These are phyloP conservation scores for Theretra japonica DNA, from an alignment of 2,888 invertebrate genomes.

Conservation along the genomic window DNA sequence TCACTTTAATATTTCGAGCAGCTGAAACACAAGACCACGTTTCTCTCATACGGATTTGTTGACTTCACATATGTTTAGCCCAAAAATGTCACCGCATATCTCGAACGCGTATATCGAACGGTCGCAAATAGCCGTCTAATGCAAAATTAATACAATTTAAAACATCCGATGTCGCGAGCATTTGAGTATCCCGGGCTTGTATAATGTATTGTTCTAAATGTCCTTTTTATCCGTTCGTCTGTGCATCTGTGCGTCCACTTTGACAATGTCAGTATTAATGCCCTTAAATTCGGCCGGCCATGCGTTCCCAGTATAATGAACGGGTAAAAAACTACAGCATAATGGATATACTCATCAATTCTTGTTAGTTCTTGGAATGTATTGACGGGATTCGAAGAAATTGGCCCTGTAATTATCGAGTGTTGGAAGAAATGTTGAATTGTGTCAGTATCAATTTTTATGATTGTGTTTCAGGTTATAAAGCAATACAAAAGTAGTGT, in stretches of 20 bases:
- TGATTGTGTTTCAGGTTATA: no score
- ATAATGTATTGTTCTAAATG: constrained; percentile 58
- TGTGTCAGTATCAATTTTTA: no score
- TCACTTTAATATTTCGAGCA: no score
- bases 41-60: not conserved
- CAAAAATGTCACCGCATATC: constrained; percentile 11
- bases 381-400: not conserved
- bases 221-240: constrained; percentile 57
- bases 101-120: constrained; percentile 36
- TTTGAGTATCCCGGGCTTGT: constrained; percentile 42
- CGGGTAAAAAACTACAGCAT: constrained; percentile 4
- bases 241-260: constrained; percentile 35
- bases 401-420: not conserved
- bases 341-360: constrained; percentile 25
- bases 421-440: not conserved
- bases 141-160: constrained; percentile 44
- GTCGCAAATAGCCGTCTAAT: constrained; percentile 31
- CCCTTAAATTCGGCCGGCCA: constrained; percentile 33
- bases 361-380: not conserved
- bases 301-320: constrained; percentile 24
- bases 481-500: no score
- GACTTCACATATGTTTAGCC: not conserved
- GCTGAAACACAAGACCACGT: no score
- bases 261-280: constrained; percentile 63
- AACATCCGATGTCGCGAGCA: constrained; percentile 37